Base-by-base conservation (phyloP, 2,113 vertebrate species). In the Cepphus grylle region DNA sequence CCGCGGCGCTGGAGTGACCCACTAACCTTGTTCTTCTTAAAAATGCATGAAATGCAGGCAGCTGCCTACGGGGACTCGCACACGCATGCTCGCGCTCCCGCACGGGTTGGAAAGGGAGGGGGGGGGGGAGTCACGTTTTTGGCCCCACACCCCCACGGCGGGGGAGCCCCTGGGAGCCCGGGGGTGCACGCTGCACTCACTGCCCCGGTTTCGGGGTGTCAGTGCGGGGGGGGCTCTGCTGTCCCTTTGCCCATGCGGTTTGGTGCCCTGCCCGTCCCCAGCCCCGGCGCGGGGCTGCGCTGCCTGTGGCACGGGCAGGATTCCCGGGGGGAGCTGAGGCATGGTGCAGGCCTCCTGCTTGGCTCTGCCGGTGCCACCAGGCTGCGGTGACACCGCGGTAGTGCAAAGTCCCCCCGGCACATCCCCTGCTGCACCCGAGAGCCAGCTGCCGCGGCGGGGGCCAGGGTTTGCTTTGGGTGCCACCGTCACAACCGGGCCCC, bases 11-110 rank as follows among this genome's bases (percentile, higher is more conserved):
- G 72, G 36, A 70, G 87, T 97, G 97, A 96, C 96, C 97, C 95
- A 97, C 90, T 97, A 95, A 97, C 97, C 97, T 79, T 92, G 79
- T 96, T 96, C 94, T 86, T 26, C 93, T 94, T 8, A 95, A 95
- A 96, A 95, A 96, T 96, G 96, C 96, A 95, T 94, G 88, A 90
- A 86, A 94, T 66, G 95, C 96, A 91, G 94, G 86, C 94, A 18
- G 86, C 96, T 40, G 96, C 93, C 90, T 40, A 40, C 21, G 6
- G 86, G 81, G 50, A 47, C 63, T n/a, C 16, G 8, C 47, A 7
- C 82, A 22, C 14, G 50, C 93, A 29, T 1, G 10, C 42, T 56
- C 25, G 3, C 3, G 3, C 36, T 30, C 63, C 7, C 14, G 17
- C 42, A 2, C 1, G 38, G 63, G 3, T 0, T 47, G 45, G 45